phyloP scores from a whole-genome alignment of 2,113 vertebrate genomes.

The Scomber japonicus region DNA sequence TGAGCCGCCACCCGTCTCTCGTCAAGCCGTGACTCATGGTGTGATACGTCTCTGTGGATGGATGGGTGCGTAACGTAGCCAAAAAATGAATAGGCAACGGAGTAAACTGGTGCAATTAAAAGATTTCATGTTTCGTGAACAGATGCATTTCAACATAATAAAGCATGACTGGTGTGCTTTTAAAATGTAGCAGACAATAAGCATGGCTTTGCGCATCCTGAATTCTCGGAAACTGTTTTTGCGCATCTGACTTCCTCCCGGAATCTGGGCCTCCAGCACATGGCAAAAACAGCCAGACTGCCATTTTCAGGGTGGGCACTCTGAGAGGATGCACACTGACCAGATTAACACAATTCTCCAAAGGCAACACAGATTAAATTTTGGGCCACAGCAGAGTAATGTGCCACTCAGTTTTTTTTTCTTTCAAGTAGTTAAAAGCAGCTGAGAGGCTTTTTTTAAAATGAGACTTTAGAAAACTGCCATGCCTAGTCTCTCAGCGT shows the following conservation, averaged over 20 bases:
- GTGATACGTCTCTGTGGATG: slow-evolving; percentile 40
- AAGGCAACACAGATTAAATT: slow-evolving; percentile 2
- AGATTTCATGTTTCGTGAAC: background rate
- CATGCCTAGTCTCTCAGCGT: slow-evolving; percentile 62
- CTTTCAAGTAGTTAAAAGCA: slow-evolving; percentile 46
- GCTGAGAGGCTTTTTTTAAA: slow-evolving; percentile 57
- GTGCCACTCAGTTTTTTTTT: background rate
- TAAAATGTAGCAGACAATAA: background rate
- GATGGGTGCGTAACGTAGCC: slow-evolving; percentile 66
- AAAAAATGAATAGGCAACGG: slow-evolving; percentile 22
- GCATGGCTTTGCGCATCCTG: slow-evolving; percentile 53
- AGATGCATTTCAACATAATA: background rate
- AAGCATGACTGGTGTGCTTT: background rate
- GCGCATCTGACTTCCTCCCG: slow-evolving; percentile 68
- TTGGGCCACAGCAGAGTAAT: background rate
- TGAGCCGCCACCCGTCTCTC: slow-evolving; percentile 70
- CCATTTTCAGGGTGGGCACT: slow-evolving; percentile 75
- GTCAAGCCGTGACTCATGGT: slow-evolving; percentile 59
- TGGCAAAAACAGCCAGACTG: slow-evolving; percentile 65
- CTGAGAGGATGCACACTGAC: slow-evolving; percentile 46
- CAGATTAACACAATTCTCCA: slow-evolving; percentile 41
- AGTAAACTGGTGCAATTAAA: slow-evolving; percentile 21
- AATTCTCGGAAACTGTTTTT: slow-evolving; percentile 60
- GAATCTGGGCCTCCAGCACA: slow-evolving; percentile 61
- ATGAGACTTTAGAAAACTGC: slow-evolving; percentile 53